phyloP scores from a whole-genome alignment of 2,888 invertebrate genomes.

The Erynnis tages region DNA sequence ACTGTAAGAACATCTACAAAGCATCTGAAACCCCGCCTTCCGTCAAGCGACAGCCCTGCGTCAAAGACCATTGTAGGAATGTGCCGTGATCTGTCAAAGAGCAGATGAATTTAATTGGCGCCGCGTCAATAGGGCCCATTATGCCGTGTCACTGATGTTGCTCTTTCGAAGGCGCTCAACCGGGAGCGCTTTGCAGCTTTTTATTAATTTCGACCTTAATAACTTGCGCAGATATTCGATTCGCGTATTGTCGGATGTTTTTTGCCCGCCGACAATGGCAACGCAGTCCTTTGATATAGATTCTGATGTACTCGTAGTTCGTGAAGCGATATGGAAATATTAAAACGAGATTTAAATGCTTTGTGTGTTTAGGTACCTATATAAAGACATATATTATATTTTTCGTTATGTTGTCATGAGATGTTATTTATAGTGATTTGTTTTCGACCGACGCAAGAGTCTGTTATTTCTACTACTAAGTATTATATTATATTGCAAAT shows the following conservation, averaged over 20 bases:
- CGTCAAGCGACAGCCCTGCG: conserved; percentile 3
- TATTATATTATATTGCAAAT: too few relatives aligned
- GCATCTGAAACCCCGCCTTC: too few relatives aligned
- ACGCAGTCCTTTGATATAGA: conserved; percentile 18
- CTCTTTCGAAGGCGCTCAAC: conserved; percentile 54
- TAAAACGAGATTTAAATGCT: conserved; percentile 13
- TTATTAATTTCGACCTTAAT: conserved; percentile 67
- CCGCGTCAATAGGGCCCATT: conserved; percentile 53
- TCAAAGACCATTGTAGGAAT: conserved; percentile 18
- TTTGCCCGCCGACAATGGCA: conserved; percentile 12
- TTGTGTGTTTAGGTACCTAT: neutral
- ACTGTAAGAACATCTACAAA: too few relatives aligned
- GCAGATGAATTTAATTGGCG: conserved; percentile 63
- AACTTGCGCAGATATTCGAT: conserved; percentile 34
- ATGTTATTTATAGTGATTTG: too few relatives aligned
- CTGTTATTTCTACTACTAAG: too few relatives aligned
- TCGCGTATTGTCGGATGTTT: conserved; percentile 26
- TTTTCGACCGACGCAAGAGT: too few relatives aligned
- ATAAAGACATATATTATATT: too few relatives aligned
- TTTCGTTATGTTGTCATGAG: too few relatives aligned
- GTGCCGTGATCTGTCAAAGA: conserved; percentile 47
- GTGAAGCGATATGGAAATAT: conserved; percentile 14
- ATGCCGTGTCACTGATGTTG: conserved; percentile 45
- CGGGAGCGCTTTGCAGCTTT: conserved; percentile 49
- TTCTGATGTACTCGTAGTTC: conserved; percentile 4